Evolutionary conservation across 2,113 vertebrate species (phyloP), one percentile per base, ranked within the genome.

Genomic region (Ursus arctos): DNA sequence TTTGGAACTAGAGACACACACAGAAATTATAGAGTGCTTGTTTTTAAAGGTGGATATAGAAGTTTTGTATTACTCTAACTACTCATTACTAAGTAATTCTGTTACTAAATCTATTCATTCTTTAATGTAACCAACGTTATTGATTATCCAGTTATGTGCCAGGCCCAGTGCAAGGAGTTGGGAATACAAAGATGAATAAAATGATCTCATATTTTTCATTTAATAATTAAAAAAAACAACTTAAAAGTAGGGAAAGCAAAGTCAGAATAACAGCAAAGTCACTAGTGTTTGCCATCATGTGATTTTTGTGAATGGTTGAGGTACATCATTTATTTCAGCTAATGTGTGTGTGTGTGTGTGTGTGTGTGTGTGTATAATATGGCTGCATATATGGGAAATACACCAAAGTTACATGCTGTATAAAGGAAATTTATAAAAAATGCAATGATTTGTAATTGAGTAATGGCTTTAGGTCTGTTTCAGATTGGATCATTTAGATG

Each of bases 11-110:
- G 53, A 59, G 19, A 94, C 80, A 85, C 21, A 51, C 14, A 77
- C 2, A 83, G 57, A 88, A 69, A 69, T 19, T 6, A 2, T 36
- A 74, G 40, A 94, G 43, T 90, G 2, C 24, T 53, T 90, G 15
- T 49, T 95, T 96, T 94, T 31, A 88, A 96, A 80, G 65, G 87
- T 59, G 19, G 16, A 69, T 80, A 82, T 83, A 85, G n/a, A 80
- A 84, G 80, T 61, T 53, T 69, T 86, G 1, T 93, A 82, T 71
- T 63, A 57, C 26, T 94, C 59, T 89, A 88, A 36, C 6, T 69
- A 61, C 9, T 67, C 74, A 81, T 49, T 26, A 40, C 15, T 71
- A 72, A 83, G 26, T 49, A 59, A 49, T 59, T 84, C 10, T 67
- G 36, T 61, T 89, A 74, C 57, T 89, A 92, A 92, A 43, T 92